phyloP scores from a whole-genome alignment of 2,797 vertebrate genomes.

The Bovichtus variegatus region DNA sequence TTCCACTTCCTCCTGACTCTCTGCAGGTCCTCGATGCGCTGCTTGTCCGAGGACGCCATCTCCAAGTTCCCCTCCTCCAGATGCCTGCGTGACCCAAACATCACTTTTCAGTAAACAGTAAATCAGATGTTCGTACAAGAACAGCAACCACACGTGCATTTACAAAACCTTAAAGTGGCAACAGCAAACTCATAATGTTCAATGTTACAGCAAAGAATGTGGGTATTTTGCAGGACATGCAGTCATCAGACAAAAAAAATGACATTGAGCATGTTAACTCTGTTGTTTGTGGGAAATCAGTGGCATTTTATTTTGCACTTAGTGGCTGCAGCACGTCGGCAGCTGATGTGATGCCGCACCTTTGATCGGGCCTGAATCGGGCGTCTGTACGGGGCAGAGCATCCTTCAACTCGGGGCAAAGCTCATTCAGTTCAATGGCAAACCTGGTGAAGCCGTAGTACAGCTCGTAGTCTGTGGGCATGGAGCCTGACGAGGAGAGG shows the following conservation, averaged over 20 bases:
- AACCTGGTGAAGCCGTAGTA: conserved; percentile 99
- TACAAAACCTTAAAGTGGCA: background rate
- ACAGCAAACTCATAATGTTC: too few species aligned
- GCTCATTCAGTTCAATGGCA: conserved; percentile 97
- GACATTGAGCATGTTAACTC: background rate
- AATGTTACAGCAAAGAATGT: too few species aligned
- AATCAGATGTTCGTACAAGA: background rate
- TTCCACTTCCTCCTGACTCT: conserved; percentile 91
- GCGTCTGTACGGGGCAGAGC: conserved; percentile 94
- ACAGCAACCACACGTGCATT: background rate
- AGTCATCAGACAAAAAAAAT: background rate
- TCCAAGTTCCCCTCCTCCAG: conserved; percentile 96
- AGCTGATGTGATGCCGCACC: conserved; percentile 78
- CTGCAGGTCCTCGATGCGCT: conserved; percentile 97
- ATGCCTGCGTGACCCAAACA: conserved; percentile 80
- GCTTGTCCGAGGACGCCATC: conserved; percentile 93
- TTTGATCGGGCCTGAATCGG: conserved; percentile 97
- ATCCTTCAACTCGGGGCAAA: conserved; percentile 95
- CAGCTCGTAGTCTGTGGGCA: conserved; percentile 97
- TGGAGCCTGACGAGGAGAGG: conserved; percentile 88
- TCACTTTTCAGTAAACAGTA: background rate
- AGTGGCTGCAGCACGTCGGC: conserved; percentile 21
- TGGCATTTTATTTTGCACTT: background rate
- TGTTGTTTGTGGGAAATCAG: background rate
- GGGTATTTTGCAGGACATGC: background rate